Percentiles rank a stretch among this genome's conserved stretches.
Evolutionary conservation across 2,797 vertebrate genomes (phyloP).

Genomic region (Anabacerthia variegaticeps): DNA sequence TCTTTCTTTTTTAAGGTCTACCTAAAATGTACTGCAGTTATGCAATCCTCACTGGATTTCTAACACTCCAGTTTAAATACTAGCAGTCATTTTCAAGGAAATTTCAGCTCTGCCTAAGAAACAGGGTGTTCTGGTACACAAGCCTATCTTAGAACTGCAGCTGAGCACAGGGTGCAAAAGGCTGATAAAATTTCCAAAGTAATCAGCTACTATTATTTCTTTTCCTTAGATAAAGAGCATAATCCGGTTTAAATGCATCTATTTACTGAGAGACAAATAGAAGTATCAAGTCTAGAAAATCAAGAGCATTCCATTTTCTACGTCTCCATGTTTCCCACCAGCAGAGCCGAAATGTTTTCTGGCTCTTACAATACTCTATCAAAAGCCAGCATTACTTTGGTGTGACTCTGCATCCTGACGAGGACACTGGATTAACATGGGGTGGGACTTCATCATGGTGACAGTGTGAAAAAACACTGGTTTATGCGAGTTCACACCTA

Average conservation of each 20-base stretch:
- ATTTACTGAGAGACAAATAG: neutral
- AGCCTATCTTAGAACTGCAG: neutral
- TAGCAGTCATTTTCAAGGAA: neutral
- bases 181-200: neutral
- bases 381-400: neutral
- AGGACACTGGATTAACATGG: neutral
- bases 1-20: neutral
- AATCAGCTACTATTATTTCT: neutral
- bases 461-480: neutral
- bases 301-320: neutral
- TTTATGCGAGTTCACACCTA: neutral
- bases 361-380: neutral
- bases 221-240: neutral
- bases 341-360: neutral
- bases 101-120: slow-evolving; percentile 8
- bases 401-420: neutral
- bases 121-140: neutral
- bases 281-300: neutral
- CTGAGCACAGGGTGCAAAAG: neutral
- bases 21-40: neutral
- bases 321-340: neutral
- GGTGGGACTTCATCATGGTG: neutral
- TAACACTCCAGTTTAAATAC: neutral
- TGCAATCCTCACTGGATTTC: neutral
- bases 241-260: neutral